Evolutionary conservation across 2,113 vertebrate genomes (phyloP).

Genomic region (Uria lomvia): DNA sequence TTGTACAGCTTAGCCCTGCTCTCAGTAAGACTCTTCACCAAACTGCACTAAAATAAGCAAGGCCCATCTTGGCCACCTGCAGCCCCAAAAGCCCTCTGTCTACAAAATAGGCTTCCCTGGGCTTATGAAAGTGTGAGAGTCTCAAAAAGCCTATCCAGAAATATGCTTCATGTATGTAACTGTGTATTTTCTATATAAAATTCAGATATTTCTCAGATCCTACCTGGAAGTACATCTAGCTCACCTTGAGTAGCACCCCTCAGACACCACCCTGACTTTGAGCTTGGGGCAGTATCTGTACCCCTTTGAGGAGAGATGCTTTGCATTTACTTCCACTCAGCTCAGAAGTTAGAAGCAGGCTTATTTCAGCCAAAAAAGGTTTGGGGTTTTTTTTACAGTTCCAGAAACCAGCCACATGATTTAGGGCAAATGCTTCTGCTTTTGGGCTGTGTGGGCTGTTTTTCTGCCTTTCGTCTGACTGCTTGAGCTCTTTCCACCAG

Average conservation of each 20-base stretch:
- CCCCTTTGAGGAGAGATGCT: neutral
- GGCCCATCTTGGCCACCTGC: neutral
- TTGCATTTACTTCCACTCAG: neutral
- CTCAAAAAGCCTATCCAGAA: neutral
- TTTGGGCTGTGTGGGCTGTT: neutral
- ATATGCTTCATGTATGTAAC: neutral
- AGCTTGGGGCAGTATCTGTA: neutral
- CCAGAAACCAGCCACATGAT: neutral
- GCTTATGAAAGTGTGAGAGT: neutral
- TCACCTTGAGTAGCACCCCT: neutral
- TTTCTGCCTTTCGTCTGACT: accelerated
- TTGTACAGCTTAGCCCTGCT: neutral
- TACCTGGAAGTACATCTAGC: neutral
- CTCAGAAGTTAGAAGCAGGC: neutral
- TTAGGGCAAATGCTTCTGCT: neutral
- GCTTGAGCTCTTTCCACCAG: neutral
- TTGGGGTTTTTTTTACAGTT: neutral
- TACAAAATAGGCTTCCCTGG: neutral
- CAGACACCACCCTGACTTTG: neutral
- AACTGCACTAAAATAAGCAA: neutral
- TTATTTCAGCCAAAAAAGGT: neutral
- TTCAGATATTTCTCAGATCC: neutral
- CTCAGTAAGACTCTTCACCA: neutral
- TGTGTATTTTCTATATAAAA: neutral
- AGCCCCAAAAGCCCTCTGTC: neutral